Conservation (phyloP, 1,140 invertebrate species). For the Psix sp. region DNA sequence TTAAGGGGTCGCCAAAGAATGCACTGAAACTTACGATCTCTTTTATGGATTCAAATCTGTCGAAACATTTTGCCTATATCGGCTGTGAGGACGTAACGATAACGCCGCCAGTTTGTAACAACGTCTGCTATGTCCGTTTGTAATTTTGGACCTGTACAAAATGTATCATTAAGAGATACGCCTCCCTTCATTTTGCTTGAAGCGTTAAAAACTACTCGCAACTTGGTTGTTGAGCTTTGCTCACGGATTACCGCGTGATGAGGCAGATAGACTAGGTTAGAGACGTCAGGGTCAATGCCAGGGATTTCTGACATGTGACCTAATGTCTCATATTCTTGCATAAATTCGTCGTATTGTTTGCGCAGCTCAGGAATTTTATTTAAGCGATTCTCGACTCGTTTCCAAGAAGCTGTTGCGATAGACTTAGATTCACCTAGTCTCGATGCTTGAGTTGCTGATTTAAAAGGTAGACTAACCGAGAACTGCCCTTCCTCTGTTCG, state of each 20-base stretch:
- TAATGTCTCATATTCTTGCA: not conserved
- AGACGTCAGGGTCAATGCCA: not conserved
- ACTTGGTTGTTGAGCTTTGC: too few species aligned
- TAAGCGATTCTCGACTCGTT: not conserved
- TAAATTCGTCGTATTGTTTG: not conserved
- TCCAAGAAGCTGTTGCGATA: not conserved
- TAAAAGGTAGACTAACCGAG: not conserved
- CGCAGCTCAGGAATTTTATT: not conserved
- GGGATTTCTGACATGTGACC: not conserved
- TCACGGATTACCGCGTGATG: slow-evolving; percentile 3
- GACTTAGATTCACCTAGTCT: not conserved
- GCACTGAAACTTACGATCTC: too few species aligned
- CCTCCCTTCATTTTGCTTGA: too few species aligned
- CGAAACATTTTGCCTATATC: too few species aligned
- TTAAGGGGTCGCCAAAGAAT: too few species aligned
- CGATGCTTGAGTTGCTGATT: not conserved
- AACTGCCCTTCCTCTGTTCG: not conserved
- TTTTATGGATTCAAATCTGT: too few species aligned
- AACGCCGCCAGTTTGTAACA: too few species aligned
- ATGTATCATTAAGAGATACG: too few species aligned
- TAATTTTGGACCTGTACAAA: too few species aligned
- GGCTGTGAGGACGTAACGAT: too few species aligned
- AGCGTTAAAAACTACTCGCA: too few species aligned
- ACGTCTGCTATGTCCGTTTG: too few species aligned
- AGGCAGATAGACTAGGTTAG: not conserved